These are phyloP conservation scores for Carcinoscorpius rotundicauda DNA, from an alignment of 1,140 invertebrate species.

Conservation along the genomic window DNA sequence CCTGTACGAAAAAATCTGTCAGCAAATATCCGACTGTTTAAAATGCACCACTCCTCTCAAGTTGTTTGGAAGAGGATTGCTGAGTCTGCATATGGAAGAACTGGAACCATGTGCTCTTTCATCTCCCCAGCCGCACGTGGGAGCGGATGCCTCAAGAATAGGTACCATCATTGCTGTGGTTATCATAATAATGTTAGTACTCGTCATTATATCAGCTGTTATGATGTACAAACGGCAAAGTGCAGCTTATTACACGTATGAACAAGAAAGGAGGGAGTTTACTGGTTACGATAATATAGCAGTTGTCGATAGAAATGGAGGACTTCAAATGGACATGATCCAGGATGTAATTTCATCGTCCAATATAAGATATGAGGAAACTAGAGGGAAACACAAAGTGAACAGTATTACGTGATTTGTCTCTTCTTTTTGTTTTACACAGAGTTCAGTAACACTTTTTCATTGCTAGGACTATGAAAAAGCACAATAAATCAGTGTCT, in stretches of 20 bases:
- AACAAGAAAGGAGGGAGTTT: constrained; percentile 40
- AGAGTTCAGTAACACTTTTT: no score
- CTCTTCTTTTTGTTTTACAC: no score
- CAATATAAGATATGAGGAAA: no score
- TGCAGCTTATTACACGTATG: constrained; percentile 57
- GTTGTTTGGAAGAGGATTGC: constrained; percentile 19
- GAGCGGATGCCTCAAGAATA: constrained; percentile 22
- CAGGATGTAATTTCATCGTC: no score
- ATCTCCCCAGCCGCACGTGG: constrained; percentile 13
- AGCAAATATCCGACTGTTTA: constrained; percentile 40
- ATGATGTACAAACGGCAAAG: constrained; percentile 44
- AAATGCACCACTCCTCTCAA: constrained; percentile 20
- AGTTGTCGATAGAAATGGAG: no score
- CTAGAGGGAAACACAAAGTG: no score
- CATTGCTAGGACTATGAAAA: no score
- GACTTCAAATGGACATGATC: no score
- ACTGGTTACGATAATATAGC: no score
- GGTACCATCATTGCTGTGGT: constrained; percentile 31
- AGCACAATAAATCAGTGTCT: no score
- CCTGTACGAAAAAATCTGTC: constrained; percentile 46
- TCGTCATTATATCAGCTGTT: constrained; percentile 28
- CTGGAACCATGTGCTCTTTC: constrained; percentile 23
- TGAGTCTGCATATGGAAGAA: constrained; percentile 14
- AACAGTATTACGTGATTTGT: no score
- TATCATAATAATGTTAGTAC: constrained; percentile 29